Percentiles rank a stretch among this genome's conserved stretches.
Evolutionary conservation across 2,113 vertebrate genomes (phyloP).

Genomic region (Hassar affinis): DNA sequence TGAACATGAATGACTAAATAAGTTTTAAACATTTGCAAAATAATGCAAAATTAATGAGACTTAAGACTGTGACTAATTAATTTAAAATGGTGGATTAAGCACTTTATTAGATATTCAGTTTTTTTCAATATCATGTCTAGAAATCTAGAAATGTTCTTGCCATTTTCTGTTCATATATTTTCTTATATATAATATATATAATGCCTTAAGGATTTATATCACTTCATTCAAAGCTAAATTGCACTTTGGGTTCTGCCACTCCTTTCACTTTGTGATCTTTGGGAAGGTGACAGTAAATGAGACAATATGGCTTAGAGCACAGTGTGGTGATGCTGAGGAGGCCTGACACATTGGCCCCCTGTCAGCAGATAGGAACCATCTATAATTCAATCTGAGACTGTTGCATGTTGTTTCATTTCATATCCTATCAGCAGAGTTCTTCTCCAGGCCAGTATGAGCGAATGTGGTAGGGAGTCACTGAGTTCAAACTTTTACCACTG

Average conservation of each 20-base stretch:
- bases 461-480: background rate
- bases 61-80: background rate
- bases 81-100: background rate
- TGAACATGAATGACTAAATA: background rate
- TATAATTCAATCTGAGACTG: conserved; percentile 70
- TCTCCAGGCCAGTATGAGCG: conserved; percentile 55
- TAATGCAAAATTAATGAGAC: background rate
- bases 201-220: background rate
- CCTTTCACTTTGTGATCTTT: conserved; percentile 13
- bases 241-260: conserved; percentile 10
- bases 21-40: background rate
- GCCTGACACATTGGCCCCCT: conserved; percentile 69
- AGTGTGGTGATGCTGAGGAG: conserved; percentile 62
- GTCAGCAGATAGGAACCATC: conserved; percentile 71
- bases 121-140: too few relatives aligned
- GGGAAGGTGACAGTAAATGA: conserved; percentile 37
- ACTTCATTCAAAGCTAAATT: conserved; percentile 22
- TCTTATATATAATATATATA: too few relatives aligned
- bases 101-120: background rate
- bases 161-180: background rate
- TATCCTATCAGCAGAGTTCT: conserved; percentile 59
- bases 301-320: conserved; percentile 33
- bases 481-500: conserved; percentile 12
- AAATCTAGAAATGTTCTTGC: background rate
- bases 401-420: conserved; percentile 70